phyloP scores from a whole-genome alignment of 2,888 invertebrate genomes.

The Sinhomidia bicolor region DNA sequence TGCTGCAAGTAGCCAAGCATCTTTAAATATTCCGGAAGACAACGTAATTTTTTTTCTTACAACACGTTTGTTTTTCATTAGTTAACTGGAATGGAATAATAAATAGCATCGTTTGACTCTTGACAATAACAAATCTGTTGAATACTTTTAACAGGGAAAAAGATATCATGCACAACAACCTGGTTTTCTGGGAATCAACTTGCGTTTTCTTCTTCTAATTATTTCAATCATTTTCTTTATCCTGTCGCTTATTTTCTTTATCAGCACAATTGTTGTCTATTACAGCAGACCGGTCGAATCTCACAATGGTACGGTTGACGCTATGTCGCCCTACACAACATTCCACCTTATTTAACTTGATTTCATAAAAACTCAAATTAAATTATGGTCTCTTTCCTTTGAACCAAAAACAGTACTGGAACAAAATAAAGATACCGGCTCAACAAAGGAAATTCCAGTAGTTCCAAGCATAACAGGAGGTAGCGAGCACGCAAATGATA shows the following conservation, averaged over 20 bases:
- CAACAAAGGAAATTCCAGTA: too few species aligned
- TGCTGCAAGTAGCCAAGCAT: slow-evolving; percentile 52
- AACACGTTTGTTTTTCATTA: neutral
- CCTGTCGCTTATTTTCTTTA: slow-evolving; percentile 62
- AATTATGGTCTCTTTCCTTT: too few species aligned
- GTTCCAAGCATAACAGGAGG: too few species aligned
- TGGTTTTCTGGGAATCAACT: slow-evolving; percentile 44
- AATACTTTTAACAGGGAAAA: slow-evolving; percentile 30
- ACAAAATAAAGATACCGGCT: too few species aligned
- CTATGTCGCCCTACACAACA: neutral
- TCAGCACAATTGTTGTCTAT: slow-evolving; percentile 67
- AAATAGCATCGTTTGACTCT: neutral
- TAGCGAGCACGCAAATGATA: too few species aligned
- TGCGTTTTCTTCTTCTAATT: slow-evolving; percentile 43
- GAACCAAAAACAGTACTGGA: too few species aligned
- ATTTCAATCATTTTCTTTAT: slow-evolving; percentile 66
- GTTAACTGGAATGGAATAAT: neutral
- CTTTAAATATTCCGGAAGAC: slow-evolving; percentile 62
- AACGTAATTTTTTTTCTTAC: slow-evolving; percentile 35
- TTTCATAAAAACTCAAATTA: too few species aligned
- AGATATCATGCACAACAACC: slow-evolving; percentile 53
- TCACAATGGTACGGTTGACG: neutral
- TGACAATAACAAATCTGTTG: neutral
- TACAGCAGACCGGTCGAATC: slow-evolving; percentile 38
- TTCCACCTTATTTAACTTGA: too few species aligned